These are phyloP conservation scores for Gadus macrocephalus DNA, from an alignment of 2,113 vertebrate genomes.

Conservation along the genomic window DNA sequence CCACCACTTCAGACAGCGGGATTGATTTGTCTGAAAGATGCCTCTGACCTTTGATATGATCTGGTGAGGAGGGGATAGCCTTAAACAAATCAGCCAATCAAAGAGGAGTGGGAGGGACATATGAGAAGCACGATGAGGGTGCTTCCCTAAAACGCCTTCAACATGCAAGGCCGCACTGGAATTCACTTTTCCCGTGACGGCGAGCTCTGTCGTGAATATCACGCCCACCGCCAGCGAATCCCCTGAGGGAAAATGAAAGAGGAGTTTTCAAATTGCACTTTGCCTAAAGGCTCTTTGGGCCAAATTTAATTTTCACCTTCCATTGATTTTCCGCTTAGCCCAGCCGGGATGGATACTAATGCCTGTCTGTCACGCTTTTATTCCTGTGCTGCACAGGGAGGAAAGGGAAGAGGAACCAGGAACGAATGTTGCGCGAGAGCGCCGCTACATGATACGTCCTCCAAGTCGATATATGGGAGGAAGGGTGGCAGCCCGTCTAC, in stretches of 20 bases:
- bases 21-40: constrained; percentile 74
- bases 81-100: constrained; percentile 87
- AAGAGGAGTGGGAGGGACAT: constrained; percentile 63
- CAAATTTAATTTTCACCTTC: constrained; percentile 96
- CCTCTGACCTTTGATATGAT: constrained; percentile 87
- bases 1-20: constrained; percentile 76
- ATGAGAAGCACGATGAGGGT: constrained; percentile 71
- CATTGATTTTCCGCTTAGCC: constrained; percentile 87
- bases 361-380: constrained; percentile 64
- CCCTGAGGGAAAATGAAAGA: constrained; percentile 84
- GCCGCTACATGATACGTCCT: constrained; percentile 24
- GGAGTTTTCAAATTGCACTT: constrained; percentile 91
- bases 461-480: constrained; percentile 8
- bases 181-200: constrained; percentile 36
- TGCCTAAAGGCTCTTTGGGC: constrained; percentile 91
- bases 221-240: constrained; percentile 44
- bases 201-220: constrained; percentile 53
- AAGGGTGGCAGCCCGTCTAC: constrained; percentile 30
- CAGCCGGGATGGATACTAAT: constrained; percentile 81
- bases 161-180: neutral
- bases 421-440: constrained; percentile 27
- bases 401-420: constrained; percentile 22
- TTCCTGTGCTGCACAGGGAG: constrained; percentile 31
- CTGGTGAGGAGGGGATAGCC: constrained; percentile 76
- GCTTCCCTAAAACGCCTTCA: constrained; percentile 40